phyloP scores from a whole-genome alignment of 2,797 vertebrate genomes.

The Valencia hispanica region DNA sequence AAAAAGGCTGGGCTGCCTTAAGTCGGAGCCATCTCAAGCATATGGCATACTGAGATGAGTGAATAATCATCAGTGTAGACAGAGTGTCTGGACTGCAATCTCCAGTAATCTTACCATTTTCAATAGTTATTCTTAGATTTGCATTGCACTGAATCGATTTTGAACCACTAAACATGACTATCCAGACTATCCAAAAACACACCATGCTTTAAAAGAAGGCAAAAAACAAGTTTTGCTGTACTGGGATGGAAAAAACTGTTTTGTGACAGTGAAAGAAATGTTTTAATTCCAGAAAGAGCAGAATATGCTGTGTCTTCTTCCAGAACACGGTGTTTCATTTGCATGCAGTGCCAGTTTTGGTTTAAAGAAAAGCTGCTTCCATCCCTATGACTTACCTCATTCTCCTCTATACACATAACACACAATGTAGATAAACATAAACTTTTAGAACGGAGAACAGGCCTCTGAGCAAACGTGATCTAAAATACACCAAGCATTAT shows the following conservation, averaged over 20 bases:
- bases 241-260: not conserved
- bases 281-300: not conserved
- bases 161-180: too few relatives aligned
- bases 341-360: not conserved
- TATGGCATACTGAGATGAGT: not conserved
- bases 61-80: not conserved
- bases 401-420: conserved; percentile 21
- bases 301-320: not conserved
- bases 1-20: not conserved
- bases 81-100: not conserved
- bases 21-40: not conserved
- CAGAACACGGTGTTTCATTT: not conserved
- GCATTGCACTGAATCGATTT: not conserved
- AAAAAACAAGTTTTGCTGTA: not conserved
- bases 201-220: not conserved
- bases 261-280: not conserved
- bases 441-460: conserved; percentile 15
- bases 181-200: not conserved
- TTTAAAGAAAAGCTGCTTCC: not conserved
- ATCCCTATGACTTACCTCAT: not conserved
- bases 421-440: conserved; percentile 25
- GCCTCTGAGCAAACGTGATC: conserved; percentile 49
- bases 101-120: not conserved
- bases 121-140: not conserved
- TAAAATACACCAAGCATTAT: conserved; percentile 32